phyloP scores from a whole-genome alignment of 2,113 vertebrate species.

The Perca fluviatilis region DNA sequence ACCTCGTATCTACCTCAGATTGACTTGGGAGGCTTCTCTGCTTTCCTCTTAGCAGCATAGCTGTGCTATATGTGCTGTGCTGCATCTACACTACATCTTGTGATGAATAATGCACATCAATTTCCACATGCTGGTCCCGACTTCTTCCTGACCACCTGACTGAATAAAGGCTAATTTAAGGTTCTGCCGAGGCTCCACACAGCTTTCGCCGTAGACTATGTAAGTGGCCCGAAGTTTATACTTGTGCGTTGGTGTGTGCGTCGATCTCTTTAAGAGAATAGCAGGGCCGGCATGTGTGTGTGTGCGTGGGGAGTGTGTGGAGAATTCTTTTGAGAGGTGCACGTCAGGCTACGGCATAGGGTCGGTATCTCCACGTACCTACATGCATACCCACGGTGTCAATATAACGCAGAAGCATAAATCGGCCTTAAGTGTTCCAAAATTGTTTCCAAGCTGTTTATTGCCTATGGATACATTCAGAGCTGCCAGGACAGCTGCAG shows the following conservation, averaged over 20 bases:
- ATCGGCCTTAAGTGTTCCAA: background rate
- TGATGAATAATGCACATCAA: constrained; percentile 1
- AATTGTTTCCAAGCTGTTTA: background rate
- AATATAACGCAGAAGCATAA: no score
- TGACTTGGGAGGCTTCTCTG: constrained; percentile 27
- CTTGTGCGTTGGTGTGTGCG: no score
- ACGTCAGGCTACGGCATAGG: no score
- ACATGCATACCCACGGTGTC: no score
- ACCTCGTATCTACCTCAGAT: constrained; percentile 39
- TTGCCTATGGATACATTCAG: background rate
- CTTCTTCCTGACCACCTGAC: background rate
- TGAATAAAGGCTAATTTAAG: background rate
- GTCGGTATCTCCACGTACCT: no score
- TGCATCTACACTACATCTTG: background rate
- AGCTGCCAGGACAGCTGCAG: background rate
- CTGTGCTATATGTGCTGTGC: background rate
- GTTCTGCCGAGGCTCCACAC: no score
- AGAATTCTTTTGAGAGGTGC: no score
- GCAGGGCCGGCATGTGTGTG: no score
- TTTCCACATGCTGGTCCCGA: background rate
- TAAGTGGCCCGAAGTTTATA: no score
- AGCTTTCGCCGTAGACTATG: no score
- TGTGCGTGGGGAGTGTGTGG: no score
- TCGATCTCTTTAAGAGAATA: no score
- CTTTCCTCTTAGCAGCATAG: constrained; percentile 13